phyloP scores from a whole-genome alignment of 2,797 vertebrate genomes.

The Corythornis leucogaster region DNA sequence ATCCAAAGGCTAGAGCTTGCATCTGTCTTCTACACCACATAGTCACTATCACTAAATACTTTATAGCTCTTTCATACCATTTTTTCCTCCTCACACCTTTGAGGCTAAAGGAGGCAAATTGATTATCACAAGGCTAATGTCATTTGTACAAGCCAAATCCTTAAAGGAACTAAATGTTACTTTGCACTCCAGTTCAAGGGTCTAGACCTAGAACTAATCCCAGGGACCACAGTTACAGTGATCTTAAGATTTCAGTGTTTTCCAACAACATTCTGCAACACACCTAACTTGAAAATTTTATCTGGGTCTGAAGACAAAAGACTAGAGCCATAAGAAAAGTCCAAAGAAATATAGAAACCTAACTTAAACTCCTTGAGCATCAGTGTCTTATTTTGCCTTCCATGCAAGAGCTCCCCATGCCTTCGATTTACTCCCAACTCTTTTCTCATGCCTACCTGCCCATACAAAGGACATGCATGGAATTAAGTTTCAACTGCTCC shows the following conservation, averaged over 20 bases:
- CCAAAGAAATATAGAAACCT: not conserved
- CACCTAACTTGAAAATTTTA: not conserved
- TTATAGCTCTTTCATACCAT: not conserved
- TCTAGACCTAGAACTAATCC: not conserved
- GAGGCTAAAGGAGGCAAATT: not conserved
- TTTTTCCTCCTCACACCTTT: not conserved
- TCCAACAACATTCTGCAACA: not conserved
- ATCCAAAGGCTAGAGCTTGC: not conserved
- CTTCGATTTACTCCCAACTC: not conserved
- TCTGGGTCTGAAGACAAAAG: not conserved
- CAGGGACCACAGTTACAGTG: fast-evolving
- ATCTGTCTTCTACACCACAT: not conserved
- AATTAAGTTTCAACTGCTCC: not conserved
- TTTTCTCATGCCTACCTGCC: not conserved
- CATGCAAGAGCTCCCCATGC: not conserved
- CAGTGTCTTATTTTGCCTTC: not conserved
- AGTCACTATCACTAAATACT: not conserved
- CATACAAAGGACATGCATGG: not conserved
- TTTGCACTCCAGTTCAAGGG: not conserved
- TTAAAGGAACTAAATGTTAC: not conserved
- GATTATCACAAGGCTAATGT: not conserved
- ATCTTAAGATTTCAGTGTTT: not conserved
- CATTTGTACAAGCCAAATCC: not conserved
- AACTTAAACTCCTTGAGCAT: not conserved
- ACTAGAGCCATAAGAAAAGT: fast-evolving